phyloP scores from a whole-genome alignment of 2,113 vertebrate genomes.

The Talpa occidentalis region DNA sequence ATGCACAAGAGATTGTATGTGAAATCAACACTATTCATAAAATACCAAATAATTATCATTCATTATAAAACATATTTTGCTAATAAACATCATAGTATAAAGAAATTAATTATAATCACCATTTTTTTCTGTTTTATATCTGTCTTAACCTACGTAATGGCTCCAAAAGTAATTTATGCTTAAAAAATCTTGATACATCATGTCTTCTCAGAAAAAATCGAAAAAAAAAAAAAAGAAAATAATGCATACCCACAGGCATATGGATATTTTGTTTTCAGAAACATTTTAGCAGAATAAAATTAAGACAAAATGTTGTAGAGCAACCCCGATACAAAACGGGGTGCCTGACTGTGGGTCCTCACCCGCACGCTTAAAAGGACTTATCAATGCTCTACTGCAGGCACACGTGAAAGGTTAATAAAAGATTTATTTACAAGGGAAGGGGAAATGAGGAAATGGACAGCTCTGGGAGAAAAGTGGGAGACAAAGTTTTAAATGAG shows the following conservation, averaged over 20 bases:
- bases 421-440: too few species aligned
- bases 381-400: too few species aligned
- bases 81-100: not conserved
- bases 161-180: not conserved
- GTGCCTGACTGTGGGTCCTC: too few species aligned
- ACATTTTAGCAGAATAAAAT: not conserved
- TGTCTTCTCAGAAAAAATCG: not conserved
- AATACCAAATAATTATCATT: not conserved
- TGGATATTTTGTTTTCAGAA: not conserved
- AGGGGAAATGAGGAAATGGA: too few species aligned
- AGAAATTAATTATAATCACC: not conserved
- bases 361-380: too few species aligned
- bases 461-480: too few species aligned
- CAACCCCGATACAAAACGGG: too few species aligned
- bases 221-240: not conserved
- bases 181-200: not conserved
- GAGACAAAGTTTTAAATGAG: too few species aligned
- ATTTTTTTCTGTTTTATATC: not conserved
- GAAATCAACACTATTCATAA: not conserved
- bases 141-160: not conserved
- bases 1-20: not conserved
- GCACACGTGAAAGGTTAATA: too few species aligned
- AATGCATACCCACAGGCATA: not conserved
- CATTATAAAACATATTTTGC: not conserved
- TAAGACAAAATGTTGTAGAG: too few species aligned